These are phyloP conservation scores for Drosophila mimetica DNA, from an alignment of 2,888 invertebrate genomes.

Conservation along the genomic window DNA sequence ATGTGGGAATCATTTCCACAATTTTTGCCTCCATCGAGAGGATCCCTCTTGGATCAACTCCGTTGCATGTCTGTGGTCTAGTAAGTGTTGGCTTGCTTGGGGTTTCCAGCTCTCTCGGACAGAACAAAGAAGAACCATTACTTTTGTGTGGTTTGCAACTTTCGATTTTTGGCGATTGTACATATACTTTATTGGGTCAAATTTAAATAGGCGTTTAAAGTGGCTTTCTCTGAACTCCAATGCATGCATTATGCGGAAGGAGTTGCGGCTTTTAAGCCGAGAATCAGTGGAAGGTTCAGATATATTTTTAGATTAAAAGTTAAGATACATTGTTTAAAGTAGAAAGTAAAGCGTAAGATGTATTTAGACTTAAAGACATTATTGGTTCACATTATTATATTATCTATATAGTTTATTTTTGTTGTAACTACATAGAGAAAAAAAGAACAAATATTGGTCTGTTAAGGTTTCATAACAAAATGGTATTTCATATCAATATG, in stretches of 20 bases:
- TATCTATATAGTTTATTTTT: too few relatives aligned
- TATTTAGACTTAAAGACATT: too few relatives aligned
- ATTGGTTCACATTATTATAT: too few relatives aligned
- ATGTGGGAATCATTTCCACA: slow-evolving; percentile 42
- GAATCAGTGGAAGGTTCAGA: too few relatives aligned
- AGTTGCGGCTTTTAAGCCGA: too few relatives aligned
- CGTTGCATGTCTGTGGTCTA: slow-evolving; percentile 76
- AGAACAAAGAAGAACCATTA: slow-evolving; percentile 27
- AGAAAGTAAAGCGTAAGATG: too few relatives aligned
- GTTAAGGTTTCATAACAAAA: too few relatives aligned
- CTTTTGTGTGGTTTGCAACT: slow-evolving; percentile 63
- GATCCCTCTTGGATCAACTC: slow-evolving; percentile 19
- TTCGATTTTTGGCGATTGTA: slow-evolving; percentile 62
- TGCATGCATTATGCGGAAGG: neutral
- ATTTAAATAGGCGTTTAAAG: slow-evolving; percentile 15
- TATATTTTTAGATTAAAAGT: too few relatives aligned
- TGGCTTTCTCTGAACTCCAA: slow-evolving; percentile 33
- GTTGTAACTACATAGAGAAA: too few relatives aligned
- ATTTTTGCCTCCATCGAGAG: slow-evolving; percentile 36
- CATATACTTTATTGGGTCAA: slow-evolving; percentile 61
- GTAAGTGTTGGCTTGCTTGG: slow-evolving; percentile 28
- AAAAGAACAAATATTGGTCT: too few relatives aligned
- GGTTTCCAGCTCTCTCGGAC: neutral
- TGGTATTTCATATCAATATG: too few relatives aligned
- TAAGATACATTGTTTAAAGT: too few relatives aligned